These are phyloP conservation scores for Drosophila fulvimacula DNA, from an alignment of 2,888 invertebrate genomes.

Conservation along the genomic window DNA sequence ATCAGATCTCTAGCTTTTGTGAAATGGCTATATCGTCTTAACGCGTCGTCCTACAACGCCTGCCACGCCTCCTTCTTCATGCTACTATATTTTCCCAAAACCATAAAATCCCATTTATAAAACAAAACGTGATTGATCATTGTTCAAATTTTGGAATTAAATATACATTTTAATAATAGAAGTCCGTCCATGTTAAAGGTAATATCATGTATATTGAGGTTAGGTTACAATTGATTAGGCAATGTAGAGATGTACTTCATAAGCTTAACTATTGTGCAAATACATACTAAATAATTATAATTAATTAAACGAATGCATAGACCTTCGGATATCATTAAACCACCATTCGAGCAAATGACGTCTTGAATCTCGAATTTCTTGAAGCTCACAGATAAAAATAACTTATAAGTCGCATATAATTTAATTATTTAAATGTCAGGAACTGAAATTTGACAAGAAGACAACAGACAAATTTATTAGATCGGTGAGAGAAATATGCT, in stretches of 20 bases:
- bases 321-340: slow-evolving; percentile 10
- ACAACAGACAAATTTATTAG: slow-evolving; percentile 4
- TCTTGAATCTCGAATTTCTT: slow-evolving; percentile 1
- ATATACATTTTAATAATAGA: too few relatives aligned
- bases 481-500: slow-evolving; percentile 42
- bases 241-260: too few relatives aligned
- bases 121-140: too few relatives aligned
- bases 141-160: too few relatives aligned
- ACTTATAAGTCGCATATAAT: slow-evolving; percentile 1
- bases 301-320: not conserved
- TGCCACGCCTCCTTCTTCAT: too few relatives aligned
- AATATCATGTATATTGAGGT: too few relatives aligned
- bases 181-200: too few relatives aligned
- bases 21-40: too few relatives aligned
- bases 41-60: too few relatives aligned
- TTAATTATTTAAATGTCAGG: slow-evolving; percentile 26
- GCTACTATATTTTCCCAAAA: too few relatives aligned
- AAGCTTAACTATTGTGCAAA: not conserved
- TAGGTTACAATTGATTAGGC: not conserved
- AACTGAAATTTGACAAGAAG: slow-evolving; percentile 37
- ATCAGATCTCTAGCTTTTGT: too few relatives aligned
- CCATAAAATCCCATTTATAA: too few relatives aligned
- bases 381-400: slow-evolving; percentile 41
- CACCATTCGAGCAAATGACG: not conserved
- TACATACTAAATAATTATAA: not conserved